phyloP scores from a whole-genome alignment of 2,113 vertebrate genomes.

The Gymnarchus niloticus region DNA sequence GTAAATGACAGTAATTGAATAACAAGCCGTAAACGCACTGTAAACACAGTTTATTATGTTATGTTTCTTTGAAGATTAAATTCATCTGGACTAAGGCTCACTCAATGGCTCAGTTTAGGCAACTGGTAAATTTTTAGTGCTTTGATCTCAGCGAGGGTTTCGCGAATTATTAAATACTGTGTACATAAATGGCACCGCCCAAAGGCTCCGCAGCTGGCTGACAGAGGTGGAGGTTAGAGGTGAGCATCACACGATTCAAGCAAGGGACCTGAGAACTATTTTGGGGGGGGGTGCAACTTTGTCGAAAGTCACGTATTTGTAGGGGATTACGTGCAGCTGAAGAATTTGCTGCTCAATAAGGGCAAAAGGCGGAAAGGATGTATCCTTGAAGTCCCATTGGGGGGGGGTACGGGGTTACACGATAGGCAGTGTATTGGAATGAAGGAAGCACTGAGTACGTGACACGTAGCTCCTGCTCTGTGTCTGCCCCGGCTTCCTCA shows the following conservation, averaged over 20 bases:
- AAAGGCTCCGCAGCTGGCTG: background rate
- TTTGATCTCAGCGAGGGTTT: background rate
- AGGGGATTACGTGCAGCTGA: background rate
- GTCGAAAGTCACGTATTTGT: background rate
- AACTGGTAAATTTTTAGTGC: background rate
- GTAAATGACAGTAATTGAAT: background rate
- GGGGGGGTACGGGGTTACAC: background rate
- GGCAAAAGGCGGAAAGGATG: background rate
- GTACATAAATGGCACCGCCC: background rate
- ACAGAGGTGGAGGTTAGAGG: background rate
- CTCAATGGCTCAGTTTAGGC: background rate
- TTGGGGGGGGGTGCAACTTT: background rate
- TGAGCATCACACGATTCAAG: background rate
- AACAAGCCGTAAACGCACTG: background rate
- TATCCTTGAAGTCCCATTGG: background rate
- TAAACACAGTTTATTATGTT: background rate
- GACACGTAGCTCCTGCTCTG: background rate
- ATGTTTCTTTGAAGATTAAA: background rate
- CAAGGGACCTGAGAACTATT: too few species aligned
- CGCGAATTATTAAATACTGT: background rate
- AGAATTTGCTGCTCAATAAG: background rate
- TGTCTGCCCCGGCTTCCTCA: slow-evolving; percentile 1
- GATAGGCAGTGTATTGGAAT: background rate
- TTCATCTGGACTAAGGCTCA: background rate
- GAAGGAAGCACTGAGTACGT: slow-evolving; percentile 12